Percentiles rank a stretch among this genome's conserved stretches.
Conservation (phyloP, 2,888 invertebrate species). For the Ophion costatus region DNA sequence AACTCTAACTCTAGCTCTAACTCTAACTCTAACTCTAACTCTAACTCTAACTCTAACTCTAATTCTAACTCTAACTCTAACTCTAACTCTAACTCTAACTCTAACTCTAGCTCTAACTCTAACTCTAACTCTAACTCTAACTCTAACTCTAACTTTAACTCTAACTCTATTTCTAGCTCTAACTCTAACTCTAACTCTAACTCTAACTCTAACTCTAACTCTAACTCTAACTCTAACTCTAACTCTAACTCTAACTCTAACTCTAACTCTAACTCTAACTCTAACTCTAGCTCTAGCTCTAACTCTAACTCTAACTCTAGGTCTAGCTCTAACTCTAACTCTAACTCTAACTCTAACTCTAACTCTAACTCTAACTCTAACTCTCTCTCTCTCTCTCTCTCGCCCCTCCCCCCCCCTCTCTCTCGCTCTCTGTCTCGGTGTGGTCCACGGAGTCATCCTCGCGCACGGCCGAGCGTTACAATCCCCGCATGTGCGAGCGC, state of each 20-base stretch:
- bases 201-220: conserved; percentile 49
- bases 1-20: conserved; percentile 45
- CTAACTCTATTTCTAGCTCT: too few species aligned
- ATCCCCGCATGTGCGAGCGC: conserved; percentile 14
- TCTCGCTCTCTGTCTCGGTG: conserved; percentile 21
- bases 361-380: conserved; percentile 22
- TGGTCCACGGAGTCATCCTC: conserved; percentile 54
- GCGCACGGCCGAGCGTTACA: conserved; percentile 47
- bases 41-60: conserved; percentile 49
- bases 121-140: conserved; percentile 36
- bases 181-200: conserved; percentile 22
- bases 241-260: conserved; percentile 48
- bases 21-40: conserved; percentile 28
- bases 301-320: too few species aligned
- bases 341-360: conserved; percentile 47
- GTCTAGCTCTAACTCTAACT: neutral
- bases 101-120: conserved; percentile 18
- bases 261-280: conserved; percentile 19
- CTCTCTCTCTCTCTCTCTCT: conserved; percentile 50
- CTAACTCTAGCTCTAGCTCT: conserved; percentile 48
- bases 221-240: conserved; percentile 21
- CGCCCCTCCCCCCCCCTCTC: conserved; percentile 45
- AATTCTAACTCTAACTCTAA: conserved; percentile 8
- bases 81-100: conserved; percentile 49
- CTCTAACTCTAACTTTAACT: conserved; percentile 52